Evolutionary conservation across 2,888 invertebrate genomes (phyloP), one percentile per base, ranked within the genome.

Genomic region (Kuschelorhynchus macadamiae): DNA sequence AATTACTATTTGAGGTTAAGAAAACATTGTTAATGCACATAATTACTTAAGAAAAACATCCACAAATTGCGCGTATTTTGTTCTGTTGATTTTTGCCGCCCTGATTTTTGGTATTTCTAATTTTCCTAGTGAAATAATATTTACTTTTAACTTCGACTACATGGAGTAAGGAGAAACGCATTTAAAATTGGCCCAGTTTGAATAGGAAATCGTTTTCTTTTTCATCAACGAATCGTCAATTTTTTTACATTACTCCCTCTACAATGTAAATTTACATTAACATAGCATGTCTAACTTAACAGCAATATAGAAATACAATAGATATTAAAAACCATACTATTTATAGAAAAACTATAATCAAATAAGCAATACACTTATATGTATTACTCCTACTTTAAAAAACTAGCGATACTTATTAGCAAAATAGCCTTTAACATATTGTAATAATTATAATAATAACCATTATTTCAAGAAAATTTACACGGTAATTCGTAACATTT

Each of bases 331-430:
- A 32, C 53, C 32, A 33, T 39, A 52, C 25, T 46, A 46, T 55
- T 32, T 56, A 36, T 20, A 44, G 57, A 52, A 57, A 12, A 21
- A 59, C 25, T 55, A 67, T 67, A 67, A 67, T 67, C 67, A 68
- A 68, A 64, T 55, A 52, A 68, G 67, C 67, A 67, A 67, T 67
- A 67, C 60, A 25, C 17, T 39, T n/a, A 33, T 57, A 57, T 52
- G 47, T 44, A 52, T 52, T 62, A 62, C 53, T 49, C 25, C 41
- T 46, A 36, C 20, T 33, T 32, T 49, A 47, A 59, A 49, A 36
- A 3, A 32, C 33, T 65, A 65, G 59, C 46, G 17, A 52, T 65
- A 59, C 59, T 57, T 65, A n/a, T n/a, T n/a, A 65, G 63, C 20
- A 17, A 39, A 63, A 55, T 64, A 64, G 66, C 66, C 66, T 59